Conservation (phyloP, 2,797 vertebrate genomes). For the Coranthus polyacanthus region DNA sequence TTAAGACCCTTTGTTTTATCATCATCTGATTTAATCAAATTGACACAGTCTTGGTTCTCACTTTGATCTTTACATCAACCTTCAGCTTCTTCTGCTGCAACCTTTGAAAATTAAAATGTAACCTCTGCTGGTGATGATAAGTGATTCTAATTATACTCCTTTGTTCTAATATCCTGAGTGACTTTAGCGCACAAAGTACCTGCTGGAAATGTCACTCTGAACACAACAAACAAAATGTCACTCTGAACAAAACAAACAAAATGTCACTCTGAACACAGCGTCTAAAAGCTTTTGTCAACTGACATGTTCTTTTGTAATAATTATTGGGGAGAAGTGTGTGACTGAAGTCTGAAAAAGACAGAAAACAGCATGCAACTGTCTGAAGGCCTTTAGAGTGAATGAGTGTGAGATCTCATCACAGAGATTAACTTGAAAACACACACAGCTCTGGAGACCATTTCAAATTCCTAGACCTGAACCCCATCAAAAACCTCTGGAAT, state of each 20-base stretch:
- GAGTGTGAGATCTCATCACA: slow-evolving; percentile 11
- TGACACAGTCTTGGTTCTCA: neutral
- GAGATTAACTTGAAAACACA: slow-evolving; percentile 22
- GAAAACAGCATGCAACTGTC: slow-evolving; percentile 12
- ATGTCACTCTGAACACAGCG: slow-evolving; percentile 3
- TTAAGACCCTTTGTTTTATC: too few relatives aligned
- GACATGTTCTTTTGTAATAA: neutral
- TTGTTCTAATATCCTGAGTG: slow-evolving; percentile 5
- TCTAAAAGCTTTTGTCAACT: slow-evolving; percentile 18
- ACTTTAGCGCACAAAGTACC: neutral
- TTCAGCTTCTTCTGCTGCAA: neutral
- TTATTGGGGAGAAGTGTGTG: neutral
- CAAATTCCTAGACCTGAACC: too few relatives aligned
- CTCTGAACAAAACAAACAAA: slow-evolving; percentile 5
- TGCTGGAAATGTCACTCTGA: neutral
- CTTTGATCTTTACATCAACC: slow-evolving; percentile 2
- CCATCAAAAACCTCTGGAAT: too few relatives aligned
- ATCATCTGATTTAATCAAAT: neutral
- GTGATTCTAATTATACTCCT: slow-evolving; percentile 11
- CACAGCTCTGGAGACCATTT: neutral
- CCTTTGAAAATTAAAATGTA: slow-evolving; percentile 4
- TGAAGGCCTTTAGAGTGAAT: slow-evolving; percentile 33
- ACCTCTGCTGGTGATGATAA: slow-evolving; percentile 7
- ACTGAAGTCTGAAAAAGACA: slow-evolving; percentile 6
- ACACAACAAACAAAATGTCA: too few relatives aligned